phyloP scores from a whole-genome alignment of 2,797 vertebrate species.

The Macropus fuliginosus region DNA sequence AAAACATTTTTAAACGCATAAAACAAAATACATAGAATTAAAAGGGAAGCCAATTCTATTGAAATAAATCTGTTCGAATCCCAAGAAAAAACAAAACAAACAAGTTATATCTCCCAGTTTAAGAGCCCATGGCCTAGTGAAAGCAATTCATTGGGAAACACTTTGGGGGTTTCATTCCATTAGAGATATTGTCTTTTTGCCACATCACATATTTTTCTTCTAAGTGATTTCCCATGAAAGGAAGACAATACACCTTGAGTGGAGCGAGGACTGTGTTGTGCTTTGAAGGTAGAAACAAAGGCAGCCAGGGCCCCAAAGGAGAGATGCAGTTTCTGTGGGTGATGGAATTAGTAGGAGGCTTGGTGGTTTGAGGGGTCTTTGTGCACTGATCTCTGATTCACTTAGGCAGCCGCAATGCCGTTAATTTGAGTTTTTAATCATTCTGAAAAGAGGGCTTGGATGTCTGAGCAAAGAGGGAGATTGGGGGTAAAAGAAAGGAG shows the following conservation, averaged over 20 bases:
- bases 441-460: constrained; percentile 57
- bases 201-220: neutral
- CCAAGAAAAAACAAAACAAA: neutral
- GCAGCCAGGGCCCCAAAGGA: neutral
- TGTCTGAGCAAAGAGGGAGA: constrained; percentile 32
- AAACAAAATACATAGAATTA: neutral
- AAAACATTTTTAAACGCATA: neutral
- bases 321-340: neutral
- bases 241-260: neutral
- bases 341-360: constrained; percentile 21
- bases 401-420: constrained; percentile 28
- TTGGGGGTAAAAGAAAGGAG: constrained; percentile 38
- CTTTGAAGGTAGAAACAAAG: constrained; percentile 17
- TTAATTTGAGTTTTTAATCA: constrained; percentile 59
- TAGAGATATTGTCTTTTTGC: neutral
- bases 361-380: neutral
- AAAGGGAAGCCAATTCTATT: neutral
- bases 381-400: constrained; percentile 41
- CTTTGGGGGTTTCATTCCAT: neutral
- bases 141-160: constrained; percentile 35
- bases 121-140: neutral
- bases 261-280: neutral
- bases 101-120: neutral
- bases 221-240: constrained; percentile 42
- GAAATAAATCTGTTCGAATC: neutral